phyloP scores from a whole-genome alignment of 2,113 vertebrate species.

The Dipodomys merriami region DNA sequence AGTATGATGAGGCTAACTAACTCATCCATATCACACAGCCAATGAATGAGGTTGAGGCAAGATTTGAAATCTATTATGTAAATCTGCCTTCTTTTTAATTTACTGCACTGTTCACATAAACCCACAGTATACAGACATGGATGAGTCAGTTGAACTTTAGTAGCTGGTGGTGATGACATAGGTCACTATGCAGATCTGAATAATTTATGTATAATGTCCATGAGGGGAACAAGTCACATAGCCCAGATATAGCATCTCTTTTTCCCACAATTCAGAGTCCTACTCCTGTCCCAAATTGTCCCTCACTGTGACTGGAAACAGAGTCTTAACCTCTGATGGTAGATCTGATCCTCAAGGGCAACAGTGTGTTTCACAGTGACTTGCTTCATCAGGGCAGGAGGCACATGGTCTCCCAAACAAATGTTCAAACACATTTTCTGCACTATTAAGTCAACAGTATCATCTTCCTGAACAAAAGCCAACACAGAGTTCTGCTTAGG shows the following conservation, averaged over 20 bases:
- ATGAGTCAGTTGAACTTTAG: not conserved
- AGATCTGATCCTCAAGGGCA: not conserved
- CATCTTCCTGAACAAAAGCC: constrained; percentile 5
- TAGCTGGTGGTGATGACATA: not conserved
- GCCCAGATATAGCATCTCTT: not conserved
- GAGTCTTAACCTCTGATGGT: not conserved
- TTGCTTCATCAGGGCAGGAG: not conserved
- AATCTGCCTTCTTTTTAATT: not conserved
- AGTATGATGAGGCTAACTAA: not conserved
- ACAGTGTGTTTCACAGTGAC: not conserved
- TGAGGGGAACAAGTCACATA: not conserved
- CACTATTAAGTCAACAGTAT: not conserved
- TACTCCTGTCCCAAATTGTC: not conserved
- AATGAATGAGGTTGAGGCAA: not conserved
- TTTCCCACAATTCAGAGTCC: not conserved
- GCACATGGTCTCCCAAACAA: not conserved
- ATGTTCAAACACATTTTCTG: not conserved
- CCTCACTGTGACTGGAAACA: not conserved
- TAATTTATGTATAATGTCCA: not conserved
- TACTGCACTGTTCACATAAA: not conserved
- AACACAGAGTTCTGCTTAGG: not conserved
- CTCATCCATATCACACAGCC: constrained; percentile 1
- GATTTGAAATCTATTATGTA: constrained; percentile 28
- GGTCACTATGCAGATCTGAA: not conserved
- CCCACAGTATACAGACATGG: not conserved